Evolutionary conservation across 2,113 vertebrate genomes (phyloP).

Genomic region (Actinemys pallida): DNA sequence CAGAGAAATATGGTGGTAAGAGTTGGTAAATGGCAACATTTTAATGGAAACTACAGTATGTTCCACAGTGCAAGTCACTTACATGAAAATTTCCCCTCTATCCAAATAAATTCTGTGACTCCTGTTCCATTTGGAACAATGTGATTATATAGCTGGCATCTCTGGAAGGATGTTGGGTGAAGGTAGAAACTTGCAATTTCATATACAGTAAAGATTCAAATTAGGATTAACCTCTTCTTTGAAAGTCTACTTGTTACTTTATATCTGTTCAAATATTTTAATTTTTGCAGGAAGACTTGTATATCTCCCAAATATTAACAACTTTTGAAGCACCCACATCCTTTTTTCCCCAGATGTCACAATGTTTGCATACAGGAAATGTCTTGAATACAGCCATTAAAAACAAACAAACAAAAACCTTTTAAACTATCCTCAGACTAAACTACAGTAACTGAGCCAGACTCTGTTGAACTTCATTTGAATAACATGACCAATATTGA

Average conservation of each 20-base stretch:
- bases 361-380: not conserved
- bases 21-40: constrained; percentile 46
- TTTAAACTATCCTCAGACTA: not conserved
- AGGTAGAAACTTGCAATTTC: constrained; percentile 16
- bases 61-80: constrained; percentile 44
- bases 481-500: not conserved
- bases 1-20: constrained; percentile 30
- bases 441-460: not conserved
- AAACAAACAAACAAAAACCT: not conserved
- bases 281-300: constrained; percentile 13
- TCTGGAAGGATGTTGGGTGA: not conserved
- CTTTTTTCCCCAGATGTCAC: not conserved
- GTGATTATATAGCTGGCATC: not conserved
- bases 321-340: not conserved
- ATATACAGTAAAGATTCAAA: not conserved
- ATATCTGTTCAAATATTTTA: not conserved
- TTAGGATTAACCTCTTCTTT: not conserved
- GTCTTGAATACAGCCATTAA: not conserved
- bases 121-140: constrained; percentile 11
- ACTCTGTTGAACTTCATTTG: not conserved
- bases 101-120: constrained; percentile 33
- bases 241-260: not conserved
- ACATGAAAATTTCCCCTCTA: constrained; percentile 37
- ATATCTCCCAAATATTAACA: constrained; percentile 33
- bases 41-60: constrained; percentile 50